A percentile compares a stretch with the other conserved stretches of the same genome.
These are phyloP conservation scores for Papilio machaon DNA, from an alignment of 1,140 invertebrate species.

Conservation along the genomic window DNA sequence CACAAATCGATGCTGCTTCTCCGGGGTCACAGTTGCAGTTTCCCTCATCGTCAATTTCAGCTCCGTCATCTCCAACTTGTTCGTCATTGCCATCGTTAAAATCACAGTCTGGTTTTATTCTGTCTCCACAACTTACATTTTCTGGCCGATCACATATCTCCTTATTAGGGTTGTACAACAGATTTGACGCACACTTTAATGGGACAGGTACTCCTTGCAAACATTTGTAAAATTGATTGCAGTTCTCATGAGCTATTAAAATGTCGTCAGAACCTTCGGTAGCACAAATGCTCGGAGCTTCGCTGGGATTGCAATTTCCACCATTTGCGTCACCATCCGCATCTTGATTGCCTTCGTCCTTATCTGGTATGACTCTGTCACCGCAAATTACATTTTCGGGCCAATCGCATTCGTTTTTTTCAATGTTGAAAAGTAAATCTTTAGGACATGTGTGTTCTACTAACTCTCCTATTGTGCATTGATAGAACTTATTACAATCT, in stretches of 20 bases:
- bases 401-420: slow-evolving; percentile 55
- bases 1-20: slow-evolving; percentile 43
- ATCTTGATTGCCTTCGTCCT: not conserved
- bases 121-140: slow-evolving; percentile 72
- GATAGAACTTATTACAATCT: slow-evolving; percentile 62
- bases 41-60: slow-evolving; percentile 14
- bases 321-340: slow-evolving; percentile 11
- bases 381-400: slow-evolving; percentile 53
- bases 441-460: slow-evolving; percentile 48
- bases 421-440: slow-evolving; percentile 49
- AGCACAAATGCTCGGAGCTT: slow-evolving; percentile 52
- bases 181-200: slow-evolving; percentile 50
- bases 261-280: slow-evolving; percentile 45
- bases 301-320: slow-evolving; percentile 50
- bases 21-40: slow-evolving; percentile 50
- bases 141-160: slow-evolving; percentile 83
- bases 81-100: not conserved
- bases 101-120: slow-evolving; percentile 16
- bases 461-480: slow-evolving; percentile 55
- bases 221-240: slow-evolving; percentile 34
- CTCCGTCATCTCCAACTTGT: not conserved
- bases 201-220: slow-evolving; percentile 43
- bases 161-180: slow-evolving; percentile 82
- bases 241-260: slow-evolving; percentile 5
- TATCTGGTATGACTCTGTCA: slow-evolving; percentile 50